Conservation (phyloP, 1,140 invertebrate species). For the Rhagoletis zephyria region DNA sequence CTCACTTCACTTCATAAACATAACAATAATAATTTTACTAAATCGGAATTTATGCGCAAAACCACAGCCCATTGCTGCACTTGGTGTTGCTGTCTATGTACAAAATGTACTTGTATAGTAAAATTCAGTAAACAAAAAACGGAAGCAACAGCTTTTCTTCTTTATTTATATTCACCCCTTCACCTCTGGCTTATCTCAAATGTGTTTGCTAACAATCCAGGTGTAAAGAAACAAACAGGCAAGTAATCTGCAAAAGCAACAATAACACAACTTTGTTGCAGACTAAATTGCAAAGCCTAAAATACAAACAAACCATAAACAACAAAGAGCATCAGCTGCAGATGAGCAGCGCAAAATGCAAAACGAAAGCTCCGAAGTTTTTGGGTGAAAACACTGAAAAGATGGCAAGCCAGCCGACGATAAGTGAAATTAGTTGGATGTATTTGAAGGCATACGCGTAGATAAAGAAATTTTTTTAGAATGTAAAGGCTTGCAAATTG, state of each 20-base stretch:
- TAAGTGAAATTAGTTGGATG: neutral
- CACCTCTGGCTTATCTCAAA: neutral
- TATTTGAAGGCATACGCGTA: no score
- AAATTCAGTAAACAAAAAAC: neutral
- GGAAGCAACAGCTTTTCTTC: neutral
- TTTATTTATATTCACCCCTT: neutral
- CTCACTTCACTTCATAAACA: slow-evolving; percentile 30
- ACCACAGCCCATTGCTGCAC: neutral
- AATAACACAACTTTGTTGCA: neutral
- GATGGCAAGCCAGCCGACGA: neutral
- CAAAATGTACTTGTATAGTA: neutral
- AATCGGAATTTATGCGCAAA: slow-evolving; percentile 26
- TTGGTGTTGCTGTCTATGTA: neutral
- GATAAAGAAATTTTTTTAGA: no score
- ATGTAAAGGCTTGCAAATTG: no score
- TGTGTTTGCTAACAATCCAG: slow-evolving; percentile 23
- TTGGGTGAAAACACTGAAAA: slow-evolving; percentile 34
- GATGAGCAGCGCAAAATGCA: slow-evolving; percentile 36
- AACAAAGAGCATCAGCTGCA: slow-evolving; percentile 38
- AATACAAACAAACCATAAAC: neutral
- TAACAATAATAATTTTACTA: slow-evolving; percentile 45
- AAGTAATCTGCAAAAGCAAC: slow-evolving; percentile 21
- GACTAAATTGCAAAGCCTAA: neutral
- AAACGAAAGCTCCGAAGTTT: neutral
- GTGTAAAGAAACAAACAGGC: slow-evolving; percentile 2